These are phyloP conservation scores for Speoplatyrhinus poulsoni DNA, from an alignment of 2,113 vertebrate genomes.

Conservation along the genomic window DNA sequence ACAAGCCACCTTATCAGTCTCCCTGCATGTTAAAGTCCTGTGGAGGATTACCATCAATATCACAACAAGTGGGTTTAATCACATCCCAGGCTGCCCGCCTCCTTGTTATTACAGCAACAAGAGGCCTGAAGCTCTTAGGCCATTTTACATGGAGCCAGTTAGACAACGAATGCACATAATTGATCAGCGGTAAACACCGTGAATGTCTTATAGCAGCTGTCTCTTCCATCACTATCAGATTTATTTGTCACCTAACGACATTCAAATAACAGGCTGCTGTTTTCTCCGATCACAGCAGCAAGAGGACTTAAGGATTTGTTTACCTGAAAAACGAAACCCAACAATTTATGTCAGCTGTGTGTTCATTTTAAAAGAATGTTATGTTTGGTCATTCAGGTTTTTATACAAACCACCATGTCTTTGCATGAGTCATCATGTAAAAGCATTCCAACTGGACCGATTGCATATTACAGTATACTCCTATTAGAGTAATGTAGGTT, in stretches of 20 bases:
- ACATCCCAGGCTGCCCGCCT: slow-evolving; percentile 11
- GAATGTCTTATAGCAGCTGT: neutral
- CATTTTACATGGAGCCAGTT: slow-evolving; percentile 14
- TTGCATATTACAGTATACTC: neutral
- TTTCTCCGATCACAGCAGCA: slow-evolving; percentile 12
- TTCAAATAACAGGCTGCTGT: slow-evolving; percentile 8
- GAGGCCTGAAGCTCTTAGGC: neutral
- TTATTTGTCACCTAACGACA: slow-evolving; percentile 8
- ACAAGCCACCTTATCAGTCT: slow-evolving; percentile 10
- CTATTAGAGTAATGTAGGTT: neutral
- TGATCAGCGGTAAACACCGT: slow-evolving; percentile 10
- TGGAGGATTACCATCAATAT: slow-evolving; percentile 28
- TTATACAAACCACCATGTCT: no score
- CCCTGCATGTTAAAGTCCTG: slow-evolving; percentile 11
- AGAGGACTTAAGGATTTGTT: slow-evolving; percentile 2
- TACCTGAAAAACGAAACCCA: neutral
- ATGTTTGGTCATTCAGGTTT: no score
- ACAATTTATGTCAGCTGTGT: neutral
- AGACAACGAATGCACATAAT: slow-evolving; percentile 37
- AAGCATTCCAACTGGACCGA: neutral
- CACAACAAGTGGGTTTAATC: slow-evolving; percentile 33
- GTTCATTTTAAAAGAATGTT: no score
- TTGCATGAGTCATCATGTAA: no score
- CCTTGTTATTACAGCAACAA: neutral
- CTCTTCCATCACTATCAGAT: neutral